phyloP scores from a whole-genome alignment of 2,888 invertebrate species.

The Spialia ferax region DNA sequence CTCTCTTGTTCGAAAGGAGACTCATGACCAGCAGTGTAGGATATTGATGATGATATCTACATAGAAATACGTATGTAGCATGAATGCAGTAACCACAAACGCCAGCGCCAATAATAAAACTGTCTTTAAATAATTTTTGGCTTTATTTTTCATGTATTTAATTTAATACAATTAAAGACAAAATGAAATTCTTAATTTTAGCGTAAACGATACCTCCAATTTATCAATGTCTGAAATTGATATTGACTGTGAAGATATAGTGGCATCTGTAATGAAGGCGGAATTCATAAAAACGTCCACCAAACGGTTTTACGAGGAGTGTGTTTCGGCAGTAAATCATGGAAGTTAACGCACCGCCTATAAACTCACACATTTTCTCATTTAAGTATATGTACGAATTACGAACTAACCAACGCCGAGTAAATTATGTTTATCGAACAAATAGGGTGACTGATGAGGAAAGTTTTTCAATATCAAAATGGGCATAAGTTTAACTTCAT shows the following conservation, averaged over 20 bases:
- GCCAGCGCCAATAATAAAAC: no score
- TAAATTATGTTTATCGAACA: conserved; percentile 45
- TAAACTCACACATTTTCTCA: conserved; percentile 11
- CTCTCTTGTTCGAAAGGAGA: no score
- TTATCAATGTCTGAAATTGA: background rate
- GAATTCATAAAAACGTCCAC: background rate
- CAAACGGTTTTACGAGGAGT: background rate
- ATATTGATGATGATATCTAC: no score
- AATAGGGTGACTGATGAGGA: conserved; percentile 58
- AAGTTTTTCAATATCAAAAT: conserved; percentile 45
- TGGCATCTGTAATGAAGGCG: background rate
- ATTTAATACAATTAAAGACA: no score
- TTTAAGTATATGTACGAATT: no score
- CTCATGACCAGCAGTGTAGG: no score
- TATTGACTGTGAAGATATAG: background rate
- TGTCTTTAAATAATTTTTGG: no score
- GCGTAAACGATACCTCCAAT: background rate
- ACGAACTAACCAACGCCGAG: conserved; percentile 21
- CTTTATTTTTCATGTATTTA: no score
- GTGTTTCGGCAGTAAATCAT: background rate
- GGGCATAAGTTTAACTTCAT: conserved; percentile 28
- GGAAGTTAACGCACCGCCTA: background rate
- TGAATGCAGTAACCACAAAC: no score
- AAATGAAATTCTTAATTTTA: background rate
- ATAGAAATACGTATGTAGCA: no score